Percentiles rank a stretch among this genome's conserved stretches.
phyloP scores from a whole-genome alignment of 2,797 vertebrate species.

The Sciaenops ocellatus region DNA sequence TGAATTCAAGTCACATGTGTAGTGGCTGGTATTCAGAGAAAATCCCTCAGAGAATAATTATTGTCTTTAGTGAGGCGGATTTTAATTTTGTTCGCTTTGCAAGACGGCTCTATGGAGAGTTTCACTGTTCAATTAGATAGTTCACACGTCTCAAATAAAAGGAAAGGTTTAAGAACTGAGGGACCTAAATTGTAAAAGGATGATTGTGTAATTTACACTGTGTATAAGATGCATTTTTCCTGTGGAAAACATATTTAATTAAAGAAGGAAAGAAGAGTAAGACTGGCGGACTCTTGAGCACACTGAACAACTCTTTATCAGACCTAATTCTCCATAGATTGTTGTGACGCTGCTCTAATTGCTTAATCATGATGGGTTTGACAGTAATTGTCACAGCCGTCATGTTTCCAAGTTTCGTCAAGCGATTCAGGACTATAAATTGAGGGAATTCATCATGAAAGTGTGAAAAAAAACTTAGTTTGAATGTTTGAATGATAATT shows the following conservation, averaged over 20 bases:
- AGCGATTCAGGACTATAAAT: constrained; percentile 2
- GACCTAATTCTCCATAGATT: constrained; percentile 3
- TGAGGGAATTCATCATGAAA: constrained; percentile 1
- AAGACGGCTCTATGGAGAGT: constrained; percentile 62
- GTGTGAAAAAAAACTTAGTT: background rate
- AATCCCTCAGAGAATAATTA: constrained; percentile 70
- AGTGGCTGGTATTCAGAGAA: constrained; percentile 48
- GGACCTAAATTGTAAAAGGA: background rate
- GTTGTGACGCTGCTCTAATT: background rate
- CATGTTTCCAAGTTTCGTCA: background rate
- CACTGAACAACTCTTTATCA: background rate
- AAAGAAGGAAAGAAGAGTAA: background rate
- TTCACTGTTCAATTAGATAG: constrained; percentile 61
- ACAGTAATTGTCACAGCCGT: constrained; percentile 28
- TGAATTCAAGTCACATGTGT: constrained; percentile 43
- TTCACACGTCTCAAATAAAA: constrained; percentile 49
- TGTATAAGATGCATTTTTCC: background rate
- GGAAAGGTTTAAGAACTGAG: constrained; percentile 21
- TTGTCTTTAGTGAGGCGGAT: constrained; percentile 61
- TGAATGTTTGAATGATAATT: background rate
- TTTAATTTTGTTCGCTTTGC: constrained; percentile 71
- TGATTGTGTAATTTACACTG: background rate
- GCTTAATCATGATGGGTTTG: background rate
- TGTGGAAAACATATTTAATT: background rate
- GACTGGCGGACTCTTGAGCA: background rate